Evolutionary conservation across 1,140 invertebrate species (phyloP).

Genomic region (Procambarus clarkii): DNA sequence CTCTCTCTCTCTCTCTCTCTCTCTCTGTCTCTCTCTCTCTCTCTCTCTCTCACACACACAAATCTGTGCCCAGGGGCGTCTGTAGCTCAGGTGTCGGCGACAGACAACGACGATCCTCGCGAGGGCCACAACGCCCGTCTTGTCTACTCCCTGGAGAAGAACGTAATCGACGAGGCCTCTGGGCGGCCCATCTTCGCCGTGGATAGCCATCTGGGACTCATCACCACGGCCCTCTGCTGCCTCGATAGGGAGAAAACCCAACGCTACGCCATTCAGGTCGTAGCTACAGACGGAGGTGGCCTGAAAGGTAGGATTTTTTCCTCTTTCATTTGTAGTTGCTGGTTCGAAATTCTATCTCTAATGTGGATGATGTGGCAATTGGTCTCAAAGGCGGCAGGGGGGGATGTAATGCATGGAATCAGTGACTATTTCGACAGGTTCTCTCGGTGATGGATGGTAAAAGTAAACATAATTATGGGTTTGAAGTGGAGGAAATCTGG

Average conservation of each 20-base stretch:
- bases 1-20: slow-evolving; percentile 72
- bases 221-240: slow-evolving; percentile 76
- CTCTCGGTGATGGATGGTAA: background rate
- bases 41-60: background rate
- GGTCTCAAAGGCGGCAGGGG: too few relatives aligned
- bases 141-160: slow-evolving; percentile 77
- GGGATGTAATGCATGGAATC: too few relatives aligned
- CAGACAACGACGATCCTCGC: slow-evolving; percentile 77
- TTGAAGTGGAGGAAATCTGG: too few relatives aligned
- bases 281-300: slow-evolving; percentile 73
- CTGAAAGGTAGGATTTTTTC: slow-evolving; percentile 68
- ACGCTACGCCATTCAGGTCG: slow-evolving; percentile 76
- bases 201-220: slow-evolving; percentile 75
- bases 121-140: too few relatives aligned
- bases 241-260: slow-evolving; percentile 76
- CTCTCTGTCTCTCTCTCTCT: slow-evolving; percentile 63
- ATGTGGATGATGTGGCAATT: too few relatives aligned
- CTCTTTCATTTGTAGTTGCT: too few relatives aligned
- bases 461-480: too few relatives aligned
- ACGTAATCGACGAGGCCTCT: slow-evolving; percentile 75
- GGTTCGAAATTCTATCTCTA: too few relatives aligned
- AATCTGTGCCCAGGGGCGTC: background rate
- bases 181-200: slow-evolving; percentile 76
- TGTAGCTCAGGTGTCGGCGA: slow-evolving; percentile 77
- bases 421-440: too few relatives aligned